Evolutionary conservation across 2,888 invertebrate species (phyloP), one percentile per base, ranked within the genome.

Genomic region (Volucella inanis): DNA sequence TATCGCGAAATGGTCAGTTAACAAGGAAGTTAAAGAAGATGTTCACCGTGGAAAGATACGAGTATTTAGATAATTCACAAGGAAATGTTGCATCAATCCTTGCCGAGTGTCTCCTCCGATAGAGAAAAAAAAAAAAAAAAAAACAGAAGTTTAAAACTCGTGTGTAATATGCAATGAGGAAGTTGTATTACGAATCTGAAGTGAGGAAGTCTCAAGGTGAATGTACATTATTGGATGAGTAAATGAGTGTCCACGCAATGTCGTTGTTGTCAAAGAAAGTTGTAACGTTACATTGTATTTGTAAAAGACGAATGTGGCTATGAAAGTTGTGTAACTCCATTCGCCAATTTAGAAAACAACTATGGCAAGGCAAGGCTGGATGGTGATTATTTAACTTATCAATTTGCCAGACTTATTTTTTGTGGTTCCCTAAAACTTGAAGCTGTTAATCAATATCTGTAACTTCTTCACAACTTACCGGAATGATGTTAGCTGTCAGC

Each of bases 11-110:
- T 43, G 59, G 41, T 76, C 59, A 61, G 10, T 71, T 50, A 8
- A 64, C 74, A 62, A 78, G 83, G 83, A 84, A 83, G 72, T 74
- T 50, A 54, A 54, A 62, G 71, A 83, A 74, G 79, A 78, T 49
- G 52, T 59, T 62, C 49, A 18, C 11, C 57, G 68, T n/a, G 43
- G 68, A 50, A 43, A 49, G 68, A 64, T 78, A 31, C 31, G 31
- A 31, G 31, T 31, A 74, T 49, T 83, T 70, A 47, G 61, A 72
- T 72, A 67, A 62, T 41, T 74, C 22, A 77, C 64, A 52, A 75
- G 83, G 83, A 75, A 83, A 52, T 54, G 31, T 8, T 68, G 15
- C 31, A 61, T 59, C 59, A 71, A 64, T 83, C 78, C 83, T 83
- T 74, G 45, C 54, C 43, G 43, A 18, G 39, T 47, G 11, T 52